Evolutionary conservation across 1,140 invertebrate genomes (phyloP).

Genomic region (Rhagoletis pomonella): DNA sequence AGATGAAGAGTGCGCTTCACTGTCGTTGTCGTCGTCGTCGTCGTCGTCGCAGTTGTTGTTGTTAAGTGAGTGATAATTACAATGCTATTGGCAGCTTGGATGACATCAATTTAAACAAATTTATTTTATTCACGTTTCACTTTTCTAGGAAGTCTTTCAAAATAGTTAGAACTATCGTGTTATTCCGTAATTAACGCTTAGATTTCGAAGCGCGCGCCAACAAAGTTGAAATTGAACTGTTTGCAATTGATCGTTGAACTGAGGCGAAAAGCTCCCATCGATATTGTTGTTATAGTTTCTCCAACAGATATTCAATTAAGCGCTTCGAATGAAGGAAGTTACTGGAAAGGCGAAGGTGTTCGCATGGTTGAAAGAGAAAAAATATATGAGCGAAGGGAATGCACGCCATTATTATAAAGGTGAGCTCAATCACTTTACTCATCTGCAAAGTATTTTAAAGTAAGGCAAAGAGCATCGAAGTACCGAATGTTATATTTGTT

Average conservation of each 20-base stretch:
- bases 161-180: neutral
- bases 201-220: constrained; percentile 23
- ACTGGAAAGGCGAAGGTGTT: constrained; percentile 21
- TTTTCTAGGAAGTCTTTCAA: neutral
- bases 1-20: neutral
- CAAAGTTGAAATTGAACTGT: constrained; percentile 18
- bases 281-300: neutral
- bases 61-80: constrained; percentile 47
- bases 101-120: constrained; percentile 7
- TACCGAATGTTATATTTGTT: neutral
- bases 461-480: neutral
- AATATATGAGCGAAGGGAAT: neutral
- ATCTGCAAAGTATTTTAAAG: neutral
- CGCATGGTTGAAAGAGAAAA: neutral
- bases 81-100: neutral
- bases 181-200: neutral
- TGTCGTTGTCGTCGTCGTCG: too few relatives aligned
- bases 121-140: neutral
- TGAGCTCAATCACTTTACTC: neutral
- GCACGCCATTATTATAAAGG: neutral
- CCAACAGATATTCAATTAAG: constrained; percentile 15
- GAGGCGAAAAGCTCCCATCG: neutral
- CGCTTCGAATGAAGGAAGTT: constrained; percentile 9
- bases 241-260: neutral
- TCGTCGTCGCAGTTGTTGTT: too few relatives aligned